phyloP scores from a whole-genome alignment of 2,113 vertebrate genomes.

The Vulpes vulpes region DNA sequence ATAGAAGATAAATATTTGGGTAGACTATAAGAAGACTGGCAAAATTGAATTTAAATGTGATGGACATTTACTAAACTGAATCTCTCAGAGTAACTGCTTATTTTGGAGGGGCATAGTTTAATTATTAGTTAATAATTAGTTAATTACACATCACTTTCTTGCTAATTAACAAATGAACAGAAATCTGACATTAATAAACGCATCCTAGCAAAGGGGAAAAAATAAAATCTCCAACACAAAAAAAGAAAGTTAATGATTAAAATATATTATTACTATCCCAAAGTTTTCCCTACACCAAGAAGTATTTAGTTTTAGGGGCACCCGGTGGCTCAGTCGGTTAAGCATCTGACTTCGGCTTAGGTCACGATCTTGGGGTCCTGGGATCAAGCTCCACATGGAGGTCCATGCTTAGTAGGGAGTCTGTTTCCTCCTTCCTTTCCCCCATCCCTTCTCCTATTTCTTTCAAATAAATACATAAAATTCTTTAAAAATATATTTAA shows the following conservation, averaged over 20 bases:
- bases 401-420: neutral
- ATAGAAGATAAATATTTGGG: neutral
- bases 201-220: neutral
- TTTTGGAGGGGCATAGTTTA: neutral
- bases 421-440: neutral
- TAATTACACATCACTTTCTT: neutral
- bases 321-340: neutral
- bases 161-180: neutral
- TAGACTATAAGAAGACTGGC: neutral
- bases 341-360: neutral
- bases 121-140: neutral
- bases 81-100: neutral
- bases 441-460: neutral
- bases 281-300: neutral
- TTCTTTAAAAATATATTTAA: neutral
- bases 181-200: neutral
- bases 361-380: neutral
- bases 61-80: neutral
- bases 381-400: neutral
- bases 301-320: neutral
- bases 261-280: neutral
- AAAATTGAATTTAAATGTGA: neutral
- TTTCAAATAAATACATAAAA: neutral
- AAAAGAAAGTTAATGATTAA: neutral
- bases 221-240: neutral